Evolutionary conservation across 2,797 vertebrate species (phyloP).

Genomic region (Hapalemur alaotrensis): DNA sequence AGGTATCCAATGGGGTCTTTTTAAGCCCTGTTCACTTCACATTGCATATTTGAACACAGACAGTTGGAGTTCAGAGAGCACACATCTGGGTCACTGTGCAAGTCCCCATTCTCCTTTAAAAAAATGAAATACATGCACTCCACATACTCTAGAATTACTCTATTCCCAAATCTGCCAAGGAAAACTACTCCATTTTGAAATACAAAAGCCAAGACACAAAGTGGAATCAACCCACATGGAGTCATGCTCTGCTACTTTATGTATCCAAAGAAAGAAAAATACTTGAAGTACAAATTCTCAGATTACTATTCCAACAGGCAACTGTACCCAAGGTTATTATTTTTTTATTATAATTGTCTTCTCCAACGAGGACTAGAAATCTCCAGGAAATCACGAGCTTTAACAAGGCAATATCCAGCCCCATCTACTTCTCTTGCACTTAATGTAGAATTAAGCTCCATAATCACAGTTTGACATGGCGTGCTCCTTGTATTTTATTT

Average conservation of each 20-base stretch:
- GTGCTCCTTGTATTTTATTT: neutral
- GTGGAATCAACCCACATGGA: slow-evolving; percentile 64
- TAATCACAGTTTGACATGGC: neutral
- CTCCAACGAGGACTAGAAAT: neutral
- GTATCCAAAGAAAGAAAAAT: slow-evolving; percentile 59
- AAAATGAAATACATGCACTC: slow-evolving; percentile 47
- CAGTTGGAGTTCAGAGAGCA: slow-evolving; percentile 70
- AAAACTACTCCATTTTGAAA: slow-evolving; percentile 73
- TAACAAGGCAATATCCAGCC: slow-evolving; percentile 3
- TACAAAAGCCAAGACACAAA: slow-evolving; percentile 74
- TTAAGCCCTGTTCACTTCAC: slow-evolving; percentile 71
- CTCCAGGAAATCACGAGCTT: slow-evolving; percentile 36
- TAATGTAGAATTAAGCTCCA: neutral
- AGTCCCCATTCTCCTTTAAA: slow-evolving; percentile 65
- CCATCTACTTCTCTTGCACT: neutral
- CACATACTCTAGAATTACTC: slow-evolving; percentile 30
- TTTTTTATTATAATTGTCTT: slow-evolving; percentile 29
- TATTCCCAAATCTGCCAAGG: slow-evolving; percentile 56
- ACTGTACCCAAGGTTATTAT: neutral
- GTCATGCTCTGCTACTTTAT: slow-evolving; percentile 64
- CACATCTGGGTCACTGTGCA: slow-evolving; percentile 72
- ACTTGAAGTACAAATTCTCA: slow-evolving; percentile 59
- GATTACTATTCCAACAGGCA: slow-evolving; percentile 37
- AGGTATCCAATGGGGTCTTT: slow-evolving; percentile 68
- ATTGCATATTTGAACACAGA: slow-evolving; percentile 78